phyloP scores from a whole-genome alignment of 53 echinoderm and acorn worm species.

The Temnopleurus reevesii region DNA sequence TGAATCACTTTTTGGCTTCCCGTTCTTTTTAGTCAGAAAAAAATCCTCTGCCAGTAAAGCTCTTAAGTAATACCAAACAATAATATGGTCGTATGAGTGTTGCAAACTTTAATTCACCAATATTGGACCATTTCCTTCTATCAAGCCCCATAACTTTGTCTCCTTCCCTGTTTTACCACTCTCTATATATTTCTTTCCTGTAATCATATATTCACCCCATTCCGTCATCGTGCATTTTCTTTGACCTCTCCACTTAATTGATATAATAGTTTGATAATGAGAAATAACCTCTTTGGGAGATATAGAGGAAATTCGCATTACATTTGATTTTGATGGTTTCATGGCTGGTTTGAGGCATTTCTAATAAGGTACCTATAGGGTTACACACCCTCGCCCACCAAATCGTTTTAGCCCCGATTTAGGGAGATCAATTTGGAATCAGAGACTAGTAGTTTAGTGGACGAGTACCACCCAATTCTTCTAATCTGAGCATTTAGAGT shows the following conservation, averaged over 20 bases:
- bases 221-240: background rate
- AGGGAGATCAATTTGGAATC: background rate
- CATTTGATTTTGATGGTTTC: background rate
- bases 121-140: background rate
- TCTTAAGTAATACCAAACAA: background rate
- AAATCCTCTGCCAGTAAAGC: too few species aligned
- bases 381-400: background rate
- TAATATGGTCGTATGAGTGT: background rate
- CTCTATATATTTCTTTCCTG: background rate
- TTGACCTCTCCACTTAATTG: constrained; percentile 29
- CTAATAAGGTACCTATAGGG: background rate
- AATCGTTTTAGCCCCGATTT: background rate
- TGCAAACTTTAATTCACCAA: background rate
- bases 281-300: constrained; percentile 10
- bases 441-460: too few species aligned
- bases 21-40: too few species aligned
- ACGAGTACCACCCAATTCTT: too few species aligned
- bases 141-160: background rate
- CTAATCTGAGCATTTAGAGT: too few species aligned
- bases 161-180: background rate
- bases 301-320: constrained; percentile 31
- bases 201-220: background rate
- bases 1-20: too few species aligned
- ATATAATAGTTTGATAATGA: background rate
- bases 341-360: background rate